Evolutionary conservation across 2,797 vertebrate genomes (phyloP).

Genomic region (Phoebastria nigripes): DNA sequence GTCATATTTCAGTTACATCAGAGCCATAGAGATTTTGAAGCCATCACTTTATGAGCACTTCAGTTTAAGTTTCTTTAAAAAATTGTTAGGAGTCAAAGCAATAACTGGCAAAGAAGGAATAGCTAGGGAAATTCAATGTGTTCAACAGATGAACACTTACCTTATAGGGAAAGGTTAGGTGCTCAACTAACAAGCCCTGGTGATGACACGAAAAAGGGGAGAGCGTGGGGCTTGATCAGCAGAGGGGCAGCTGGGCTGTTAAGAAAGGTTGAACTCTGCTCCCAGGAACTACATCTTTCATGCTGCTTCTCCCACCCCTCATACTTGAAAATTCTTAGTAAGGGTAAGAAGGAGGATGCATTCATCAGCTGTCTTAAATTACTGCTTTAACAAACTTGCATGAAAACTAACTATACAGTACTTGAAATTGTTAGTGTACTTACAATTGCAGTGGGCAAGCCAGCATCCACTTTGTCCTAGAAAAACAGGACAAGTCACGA

Average conservation of each 20-base stretch:
- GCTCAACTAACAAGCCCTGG: background rate
- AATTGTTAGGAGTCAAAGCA: background rate
- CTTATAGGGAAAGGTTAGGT: background rate
- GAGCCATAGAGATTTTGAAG: background rate
- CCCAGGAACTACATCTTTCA: background rate
- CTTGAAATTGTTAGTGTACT: slow-evolving; percentile 65
- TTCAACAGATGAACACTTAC: background rate
- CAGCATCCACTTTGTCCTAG: slow-evolving; percentile 97
- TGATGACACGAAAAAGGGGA: background rate
- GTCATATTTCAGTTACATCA: background rate
- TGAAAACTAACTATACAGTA: background rate
- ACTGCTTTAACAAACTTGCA: background rate
- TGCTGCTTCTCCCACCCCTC: background rate
- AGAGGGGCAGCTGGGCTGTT: background rate
- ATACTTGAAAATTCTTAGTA: background rate
- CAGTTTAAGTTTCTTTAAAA: background rate
- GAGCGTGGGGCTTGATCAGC: background rate
- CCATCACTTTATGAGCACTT: background rate
- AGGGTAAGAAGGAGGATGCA: background rate
- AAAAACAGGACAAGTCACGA: background rate
- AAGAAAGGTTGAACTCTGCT: background rate
- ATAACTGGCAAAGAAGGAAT: background rate
- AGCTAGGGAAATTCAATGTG: background rate
- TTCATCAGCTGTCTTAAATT: background rate
- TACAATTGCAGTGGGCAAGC: slow-evolving; percentile 94